Evolutionary conservation across 2,113 vertebrate species (phyloP), one percentile per base, ranked within the genome.

Genomic region (Boulengeromyrus knoepffleri): DNA sequence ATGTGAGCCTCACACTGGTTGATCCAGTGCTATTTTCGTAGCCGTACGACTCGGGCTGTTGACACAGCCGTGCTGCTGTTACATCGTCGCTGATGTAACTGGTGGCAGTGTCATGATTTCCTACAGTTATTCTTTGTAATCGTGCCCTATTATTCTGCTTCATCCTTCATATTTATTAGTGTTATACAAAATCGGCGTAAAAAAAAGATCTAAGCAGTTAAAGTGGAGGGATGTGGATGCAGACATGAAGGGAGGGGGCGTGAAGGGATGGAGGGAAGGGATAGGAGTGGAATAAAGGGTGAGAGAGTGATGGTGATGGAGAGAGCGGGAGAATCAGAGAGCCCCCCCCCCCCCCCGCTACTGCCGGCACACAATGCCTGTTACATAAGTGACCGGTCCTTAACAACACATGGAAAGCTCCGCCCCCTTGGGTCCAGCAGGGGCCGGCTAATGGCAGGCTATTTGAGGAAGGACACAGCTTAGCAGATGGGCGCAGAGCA

Each of bases 371-470:
- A 89, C 89, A 90, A 89, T 90, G 88, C 87, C 91, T 92, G 90
- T 94, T 94, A 92, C 91, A 93, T 89, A 91, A 92, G 91, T 89
- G 85, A 17, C 70, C 90, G 83, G 85, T 87, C 58, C 93, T 95
- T 94, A 94, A 90, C 92, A 94, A 91, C 90, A 92, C 85, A 90
- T 92, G 90, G 88, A 92, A 92, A 86, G 83, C 88, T 88, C 90
- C 91, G 92, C 93, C 89, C 88, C 90, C 91, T 93, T 93, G 46
- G 91, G 89, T 88, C 49, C 92, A 88, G 87, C 88, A 90, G 91
- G 88, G 93, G 92, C 92, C 92, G 89, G 92, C 94, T 94, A 95
- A 95, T 94, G 92, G 91, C 90, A 94, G 93, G 92, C 93, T 95
- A 93, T 95, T 94, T 94, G 92, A 88, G 90, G 93, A 94, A 93